A percentile compares a stretch with the other conserved stretches of the same genome.
phyloP scores from a whole-genome alignment of 2,888 invertebrate species.

The Caenorhabditis auriculariae region DNA sequence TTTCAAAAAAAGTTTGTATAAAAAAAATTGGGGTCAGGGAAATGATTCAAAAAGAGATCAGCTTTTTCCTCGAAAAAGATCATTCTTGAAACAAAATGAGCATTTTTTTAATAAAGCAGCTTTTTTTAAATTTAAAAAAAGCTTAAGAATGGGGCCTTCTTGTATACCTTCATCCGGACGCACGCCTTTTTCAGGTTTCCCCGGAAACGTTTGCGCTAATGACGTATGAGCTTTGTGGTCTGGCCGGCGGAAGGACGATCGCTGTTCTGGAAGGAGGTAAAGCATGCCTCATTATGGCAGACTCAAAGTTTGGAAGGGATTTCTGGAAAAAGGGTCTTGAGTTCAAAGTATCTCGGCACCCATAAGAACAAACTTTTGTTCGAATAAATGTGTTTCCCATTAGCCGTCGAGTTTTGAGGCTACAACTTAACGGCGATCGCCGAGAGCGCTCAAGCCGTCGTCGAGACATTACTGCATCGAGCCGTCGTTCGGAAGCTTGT shows the following conservation, averaged over 20 bases:
- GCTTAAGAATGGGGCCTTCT: not conserved
- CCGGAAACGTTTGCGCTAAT: conserved; percentile 88
- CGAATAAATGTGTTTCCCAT: too few species aligned
- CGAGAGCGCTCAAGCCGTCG: conserved; percentile 19
- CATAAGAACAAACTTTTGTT: not conserved
- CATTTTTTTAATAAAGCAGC: too few species aligned
- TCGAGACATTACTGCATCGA: conserved; percentile 21
- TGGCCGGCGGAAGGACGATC: conserved; percentile 81
- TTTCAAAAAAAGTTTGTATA: too few species aligned
- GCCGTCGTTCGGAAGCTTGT: conserved; percentile 11
- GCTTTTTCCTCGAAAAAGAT: too few species aligned
- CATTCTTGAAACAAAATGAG: conserved; percentile 1
- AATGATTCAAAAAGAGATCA: too few species aligned
- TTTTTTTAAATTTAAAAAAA: too few species aligned
- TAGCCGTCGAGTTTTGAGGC: conserved; percentile 1
- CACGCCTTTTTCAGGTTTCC: conserved; percentile 63
- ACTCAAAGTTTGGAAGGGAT: too few species aligned
- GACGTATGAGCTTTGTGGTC: conserved; percentile 79
- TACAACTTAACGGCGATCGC: conserved; percentile 29
- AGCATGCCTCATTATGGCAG: too few species aligned
- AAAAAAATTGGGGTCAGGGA: too few species aligned
- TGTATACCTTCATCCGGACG: not conserved
- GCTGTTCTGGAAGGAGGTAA: conserved; percentile 88
- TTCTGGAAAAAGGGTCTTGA: not conserved
- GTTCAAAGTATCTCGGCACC: not conserved